phyloP scores from a whole-genome alignment of 1,140 invertebrate genomes.

The Euglossa dilemma region DNA sequence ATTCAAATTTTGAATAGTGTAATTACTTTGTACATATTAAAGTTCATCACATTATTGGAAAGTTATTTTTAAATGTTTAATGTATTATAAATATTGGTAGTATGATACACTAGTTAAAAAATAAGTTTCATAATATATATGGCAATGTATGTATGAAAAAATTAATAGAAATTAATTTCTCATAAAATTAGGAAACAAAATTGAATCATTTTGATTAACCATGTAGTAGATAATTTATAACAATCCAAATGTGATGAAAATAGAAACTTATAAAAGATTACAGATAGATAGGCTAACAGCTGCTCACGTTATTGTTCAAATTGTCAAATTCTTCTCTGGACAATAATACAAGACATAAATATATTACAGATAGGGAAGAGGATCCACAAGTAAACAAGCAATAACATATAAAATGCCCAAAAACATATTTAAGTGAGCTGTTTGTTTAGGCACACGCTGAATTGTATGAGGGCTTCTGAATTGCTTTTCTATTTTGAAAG shows the following conservation, averaged over 20 bases:
- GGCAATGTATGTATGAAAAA: not conserved
- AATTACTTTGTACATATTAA: conserved; percentile 31
- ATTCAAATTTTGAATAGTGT: conserved; percentile 19
- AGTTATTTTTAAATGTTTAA: conserved; percentile 29
- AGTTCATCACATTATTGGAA: conserved; percentile 14
- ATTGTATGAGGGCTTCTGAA: conserved; percentile 91
- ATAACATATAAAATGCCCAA: conserved; percentile 95
- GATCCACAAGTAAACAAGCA: conserved; percentile 84
- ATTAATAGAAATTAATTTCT: not conserved
- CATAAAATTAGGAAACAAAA: not conserved
- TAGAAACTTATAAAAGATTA: conserved; percentile 15
- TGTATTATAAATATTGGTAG: conserved; percentile 23
- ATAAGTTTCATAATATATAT: conserved; percentile 19
- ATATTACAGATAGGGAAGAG: conserved; percentile 77
- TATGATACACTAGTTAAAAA: not conserved
- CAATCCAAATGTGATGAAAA: conserved; percentile 13
- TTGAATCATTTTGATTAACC: not conserved
- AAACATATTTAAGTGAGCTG: conserved; percentile 94
- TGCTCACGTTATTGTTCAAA: conserved; percentile 18
- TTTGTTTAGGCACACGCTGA: conserved; percentile 91
- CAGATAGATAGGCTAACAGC: conserved; percentile 12
- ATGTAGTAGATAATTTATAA: not conserved
- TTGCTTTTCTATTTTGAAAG: conserved; percentile 95
- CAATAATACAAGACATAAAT: conserved; percentile 26
- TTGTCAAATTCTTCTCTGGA: not conserved